Evolutionary conservation across 2,888 invertebrate species (phyloP).

Genomic region (Idaea aversata): DNA sequence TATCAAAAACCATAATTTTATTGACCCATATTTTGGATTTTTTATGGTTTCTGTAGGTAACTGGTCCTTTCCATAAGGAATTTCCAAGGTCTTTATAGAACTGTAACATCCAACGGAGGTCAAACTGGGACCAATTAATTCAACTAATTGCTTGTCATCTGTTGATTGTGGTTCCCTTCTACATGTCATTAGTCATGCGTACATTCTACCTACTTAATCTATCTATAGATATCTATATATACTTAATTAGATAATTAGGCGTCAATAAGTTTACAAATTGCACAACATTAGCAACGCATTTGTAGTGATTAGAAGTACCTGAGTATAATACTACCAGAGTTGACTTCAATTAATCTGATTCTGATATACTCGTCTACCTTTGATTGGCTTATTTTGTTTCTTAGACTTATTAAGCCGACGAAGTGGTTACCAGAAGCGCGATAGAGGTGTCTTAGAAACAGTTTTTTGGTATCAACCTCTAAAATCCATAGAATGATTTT

Average conservation of each 20-base stretch:
- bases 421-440: no score
- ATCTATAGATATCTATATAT: not conserved
- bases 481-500: no score
- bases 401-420: no score
- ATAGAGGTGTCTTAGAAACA: no score
- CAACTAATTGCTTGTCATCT: conserved; percentile 72
- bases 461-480: no score
- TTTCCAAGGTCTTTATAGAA: no score
- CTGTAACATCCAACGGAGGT: not conserved
- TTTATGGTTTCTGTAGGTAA: no score
- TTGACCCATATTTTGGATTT: no score
- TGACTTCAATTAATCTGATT: not conserved
- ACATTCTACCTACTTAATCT: conserved; percentile 3
- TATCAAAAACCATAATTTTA: no score
- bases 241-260: not conserved
- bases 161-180: conserved; percentile 60
- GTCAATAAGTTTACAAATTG: not conserved
- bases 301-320: not conserved
- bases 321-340: not conserved
- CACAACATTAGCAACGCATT: not conserved
- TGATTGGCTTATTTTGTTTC: no score
- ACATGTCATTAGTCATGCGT: conserved; percentile 66
- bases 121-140: conserved; percentile 56
- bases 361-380: no score
- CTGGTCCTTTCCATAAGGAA: no score